Base-by-base conservation (phyloP, 1,140 invertebrate genomes). In the Lerema accius region DNA sequence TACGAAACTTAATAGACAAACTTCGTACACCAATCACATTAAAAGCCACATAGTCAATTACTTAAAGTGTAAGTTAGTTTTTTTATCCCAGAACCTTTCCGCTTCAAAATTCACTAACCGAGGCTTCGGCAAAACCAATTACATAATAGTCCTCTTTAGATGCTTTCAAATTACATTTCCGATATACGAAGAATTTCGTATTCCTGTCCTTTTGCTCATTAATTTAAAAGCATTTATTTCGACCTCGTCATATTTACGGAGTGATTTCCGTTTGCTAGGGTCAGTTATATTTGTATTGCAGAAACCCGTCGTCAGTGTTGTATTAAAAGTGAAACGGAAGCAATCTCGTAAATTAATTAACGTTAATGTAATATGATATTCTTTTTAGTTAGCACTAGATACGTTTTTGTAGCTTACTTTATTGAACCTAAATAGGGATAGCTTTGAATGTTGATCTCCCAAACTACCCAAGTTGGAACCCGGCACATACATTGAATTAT, bases 161-260 rank as follows among this genome's bases (percentile, higher is more conserved):
- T 15, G 46, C 26, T 49, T 49, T 49, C 46, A 32, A 49, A 49
- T 49, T 49, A 32, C 46, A 49, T 49, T 49, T 49, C 46, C 26
- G 11, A 32, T 49, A 32, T 32, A 28, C 35, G 35, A 37, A 37
- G 35, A n/a, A 37, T 48, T 14, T n/a, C 28, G 45, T 49, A 32
- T 32, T 14, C 13, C 46, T 32, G 26, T 49, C 46, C 23, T 32
- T 14, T 4, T 15, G 7, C 40, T 48, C 19, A 48, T 48, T 48
- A 48, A 28, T 5, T 23, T 48, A 48, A 48, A 48, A 48, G 45
- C 45, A 48, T 48, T 48, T 48, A 48, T 48, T 15, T 48, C 45
- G n/a, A 48, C n/a, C 19, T 48, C 10, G 17, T 45, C 45, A 48
- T 32, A 32, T 48, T 48, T 48, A 13, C 19, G n/a, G 26, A 48